phyloP scores from a whole-genome alignment of 2,113 vertebrate species.

The Notothenia rossii region DNA sequence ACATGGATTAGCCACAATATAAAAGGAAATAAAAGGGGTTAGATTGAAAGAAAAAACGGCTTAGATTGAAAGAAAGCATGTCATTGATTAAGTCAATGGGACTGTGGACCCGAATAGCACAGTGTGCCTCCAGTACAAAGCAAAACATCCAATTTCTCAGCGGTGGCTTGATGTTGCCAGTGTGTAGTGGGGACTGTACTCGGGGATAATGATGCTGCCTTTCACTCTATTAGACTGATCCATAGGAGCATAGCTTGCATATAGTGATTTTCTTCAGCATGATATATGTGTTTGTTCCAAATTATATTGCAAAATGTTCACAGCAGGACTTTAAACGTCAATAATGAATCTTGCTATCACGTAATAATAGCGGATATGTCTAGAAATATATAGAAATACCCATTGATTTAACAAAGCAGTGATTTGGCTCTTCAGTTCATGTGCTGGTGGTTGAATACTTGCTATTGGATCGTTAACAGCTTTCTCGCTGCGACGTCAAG shows the following conservation, averaged over 20 bases:
- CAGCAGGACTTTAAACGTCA: not conserved
- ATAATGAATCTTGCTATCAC: not conserved
- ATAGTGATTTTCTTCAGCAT: slow-evolving; percentile 20
- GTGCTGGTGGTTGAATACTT: slow-evolving; percentile 18
- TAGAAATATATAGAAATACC: slow-evolving; percentile 19
- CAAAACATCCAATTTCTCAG: slow-evolving; percentile 65
- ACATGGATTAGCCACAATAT: slow-evolving; percentile 34
- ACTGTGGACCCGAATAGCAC: slow-evolving; percentile 68
- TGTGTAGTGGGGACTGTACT: slow-evolving; percentile 46
- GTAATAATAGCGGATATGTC: not conserved
- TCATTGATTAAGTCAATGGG: slow-evolving; percentile 61
- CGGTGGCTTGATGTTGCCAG: slow-evolving; percentile 41
- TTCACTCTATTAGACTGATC: slow-evolving; percentile 47
- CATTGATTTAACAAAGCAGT: slow-evolving; percentile 20
- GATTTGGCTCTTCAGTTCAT: slow-evolving; percentile 1
- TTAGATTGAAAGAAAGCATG: slow-evolving; percentile 27
- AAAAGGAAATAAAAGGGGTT: slow-evolving; percentile 18
- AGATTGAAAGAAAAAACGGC: slow-evolving; percentile 9
- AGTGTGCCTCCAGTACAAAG: slow-evolving; percentile 56
- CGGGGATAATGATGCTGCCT: slow-evolving; percentile 43
- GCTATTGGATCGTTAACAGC: slow-evolving; percentile 5
- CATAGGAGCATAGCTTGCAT: slow-evolving; percentile 36
- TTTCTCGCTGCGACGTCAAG: slow-evolving; percentile 6
- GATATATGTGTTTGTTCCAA: slow-evolving; percentile 27
- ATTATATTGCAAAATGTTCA: slow-evolving; percentile 27